Conservation (phyloP, 2,113 vertebrate genomes). For the Carassius auratus region DNA sequence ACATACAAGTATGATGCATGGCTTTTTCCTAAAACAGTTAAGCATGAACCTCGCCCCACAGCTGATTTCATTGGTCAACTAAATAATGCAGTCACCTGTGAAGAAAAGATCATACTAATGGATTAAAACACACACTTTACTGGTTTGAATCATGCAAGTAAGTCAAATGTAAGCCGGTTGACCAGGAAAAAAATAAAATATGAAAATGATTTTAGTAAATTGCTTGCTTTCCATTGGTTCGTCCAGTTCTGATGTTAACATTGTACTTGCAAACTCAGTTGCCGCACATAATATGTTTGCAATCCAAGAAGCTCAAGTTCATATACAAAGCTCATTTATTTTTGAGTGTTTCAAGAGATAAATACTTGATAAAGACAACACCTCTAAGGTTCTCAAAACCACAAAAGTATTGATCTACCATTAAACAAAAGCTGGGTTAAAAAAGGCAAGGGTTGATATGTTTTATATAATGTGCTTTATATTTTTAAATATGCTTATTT, state of each 20-base stretch:
- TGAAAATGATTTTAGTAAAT: background rate
- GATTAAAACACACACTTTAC: background rate
- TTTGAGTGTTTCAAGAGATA: background rate
- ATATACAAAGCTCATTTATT: background rate
- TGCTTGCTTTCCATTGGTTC: background rate
- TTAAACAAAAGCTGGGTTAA: too few species aligned
- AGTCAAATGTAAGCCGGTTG: too few species aligned
- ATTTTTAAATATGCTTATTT: too few species aligned
- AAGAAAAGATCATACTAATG: background rate
- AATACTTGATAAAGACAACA: background rate
- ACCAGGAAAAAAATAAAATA: too few species aligned
- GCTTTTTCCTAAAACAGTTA: background rate
- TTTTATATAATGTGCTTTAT: too few species aligned
- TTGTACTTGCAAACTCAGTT: background rate
- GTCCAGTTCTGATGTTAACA: background rate
- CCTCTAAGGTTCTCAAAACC: background rate
- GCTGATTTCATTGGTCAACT: background rate
- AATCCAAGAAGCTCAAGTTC: background rate
- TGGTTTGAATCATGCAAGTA: too few species aligned
- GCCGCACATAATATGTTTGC: background rate
- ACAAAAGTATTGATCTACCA: background rate
- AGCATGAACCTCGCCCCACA: background rate
- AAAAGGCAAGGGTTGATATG: too few species aligned
- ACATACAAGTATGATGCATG: too few species aligned
- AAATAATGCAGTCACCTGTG: background rate